A percentile compares a stretch with the other conserved stretches of the same genome.
Evolutionary conservation across 2,888 invertebrate genomes (phyloP).

Genomic region (Hirtodrosophila histrioides): DNA sequence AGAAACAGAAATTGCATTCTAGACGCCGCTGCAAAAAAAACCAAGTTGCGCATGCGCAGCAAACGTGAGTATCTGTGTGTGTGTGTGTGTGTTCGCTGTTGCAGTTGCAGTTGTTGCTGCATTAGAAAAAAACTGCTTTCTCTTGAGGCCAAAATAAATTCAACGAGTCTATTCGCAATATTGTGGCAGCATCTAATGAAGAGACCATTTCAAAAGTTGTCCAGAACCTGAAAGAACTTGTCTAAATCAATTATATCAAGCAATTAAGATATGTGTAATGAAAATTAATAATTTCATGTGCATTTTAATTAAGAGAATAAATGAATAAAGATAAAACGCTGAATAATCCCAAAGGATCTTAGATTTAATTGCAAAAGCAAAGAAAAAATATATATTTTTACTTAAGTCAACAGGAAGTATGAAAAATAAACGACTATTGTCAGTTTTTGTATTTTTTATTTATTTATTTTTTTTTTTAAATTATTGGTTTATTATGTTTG

Average conservation of each 20-base stretch:
- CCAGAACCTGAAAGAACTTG: slow-evolving; percentile 46
- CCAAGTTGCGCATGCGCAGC: slow-evolving; percentile 70
- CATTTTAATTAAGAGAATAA: background rate
- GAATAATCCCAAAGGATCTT: no score
- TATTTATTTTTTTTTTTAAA: no score
- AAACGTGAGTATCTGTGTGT: slow-evolving; percentile 24
- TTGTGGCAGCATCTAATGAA: slow-evolving; percentile 58
- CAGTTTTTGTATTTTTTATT: no score
- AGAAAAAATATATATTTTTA: no score
- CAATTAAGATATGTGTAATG: slow-evolving; percentile 18
- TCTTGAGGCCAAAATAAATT: slow-evolving; percentile 74
- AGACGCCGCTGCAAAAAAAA: slow-evolving; percentile 45
- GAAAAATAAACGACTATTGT: no score
- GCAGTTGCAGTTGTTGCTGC: slow-evolving; percentile 60
- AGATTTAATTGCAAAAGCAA: no score
- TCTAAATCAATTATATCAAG: slow-evolving; percentile 28
- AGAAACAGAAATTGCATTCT: slow-evolving; percentile 76
- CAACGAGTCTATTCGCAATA: slow-evolving; percentile 61
- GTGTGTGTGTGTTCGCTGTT: slow-evolving; percentile 37
- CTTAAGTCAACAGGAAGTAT: no score
- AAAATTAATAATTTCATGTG: slow-evolving; percentile 3
- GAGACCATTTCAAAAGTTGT: slow-evolving; percentile 40
- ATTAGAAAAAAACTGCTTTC: slow-evolving; percentile 76
- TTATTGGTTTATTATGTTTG: no score
- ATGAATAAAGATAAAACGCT: no score